phyloP scores from a whole-genome alignment of 2,888 invertebrate genomes.

The Lasius fuliginosus region DNA sequence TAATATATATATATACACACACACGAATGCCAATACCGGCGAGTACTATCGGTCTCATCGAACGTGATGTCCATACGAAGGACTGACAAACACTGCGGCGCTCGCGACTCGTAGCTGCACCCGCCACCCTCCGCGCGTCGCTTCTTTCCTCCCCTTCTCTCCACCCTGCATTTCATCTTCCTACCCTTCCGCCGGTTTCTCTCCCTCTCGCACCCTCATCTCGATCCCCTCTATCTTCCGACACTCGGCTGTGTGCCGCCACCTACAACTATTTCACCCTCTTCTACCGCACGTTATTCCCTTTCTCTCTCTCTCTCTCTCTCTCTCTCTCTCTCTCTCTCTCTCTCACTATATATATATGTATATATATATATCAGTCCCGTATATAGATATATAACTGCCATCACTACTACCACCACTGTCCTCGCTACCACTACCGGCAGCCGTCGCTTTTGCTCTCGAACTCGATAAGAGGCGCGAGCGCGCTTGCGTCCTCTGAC shows the following conservation, averaged over 20 bases:
- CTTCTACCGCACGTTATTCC: slow-evolving; percentile 54
- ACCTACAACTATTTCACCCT: slow-evolving; percentile 72
- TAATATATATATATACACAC: not conserved
- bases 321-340: too few species aligned
- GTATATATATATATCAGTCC: slow-evolving; percentile 56
- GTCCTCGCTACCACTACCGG: slow-evolving; percentile 66
- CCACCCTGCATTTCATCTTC: slow-evolving; percentile 48
- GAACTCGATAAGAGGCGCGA: slow-evolving; percentile 84
- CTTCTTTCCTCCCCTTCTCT: slow-evolving; percentile 60
- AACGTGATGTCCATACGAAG: slow-evolving; percentile 80
- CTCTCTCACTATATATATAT: too few species aligned
- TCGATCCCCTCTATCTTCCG: slow-evolving; percentile 66
- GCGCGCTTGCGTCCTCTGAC: slow-evolving; percentile 80
- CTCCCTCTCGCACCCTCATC: slow-evolving; percentile 50
- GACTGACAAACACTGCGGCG: slow-evolving; percentile 83
- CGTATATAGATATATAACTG: slow-evolving; percentile 49
- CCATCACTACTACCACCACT: slow-evolving; percentile 47
- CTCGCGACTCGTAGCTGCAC: slow-evolving; percentile 73
- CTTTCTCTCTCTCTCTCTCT: slow-evolving; percentile 19
- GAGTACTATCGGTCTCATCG: slow-evolving; percentile 73
- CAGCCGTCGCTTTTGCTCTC: slow-evolving; percentile 81
- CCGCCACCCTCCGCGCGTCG: slow-evolving; percentile 67
- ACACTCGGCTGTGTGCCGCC: slow-evolving; percentile 72
- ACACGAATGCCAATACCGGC: slow-evolving; percentile 62
- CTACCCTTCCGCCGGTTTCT: slow-evolving; percentile 34